These are phyloP conservation scores for Bactericera cockerelli DNA, from an alignment of 1,140 invertebrate genomes.

Conservation along the genomic window DNA sequence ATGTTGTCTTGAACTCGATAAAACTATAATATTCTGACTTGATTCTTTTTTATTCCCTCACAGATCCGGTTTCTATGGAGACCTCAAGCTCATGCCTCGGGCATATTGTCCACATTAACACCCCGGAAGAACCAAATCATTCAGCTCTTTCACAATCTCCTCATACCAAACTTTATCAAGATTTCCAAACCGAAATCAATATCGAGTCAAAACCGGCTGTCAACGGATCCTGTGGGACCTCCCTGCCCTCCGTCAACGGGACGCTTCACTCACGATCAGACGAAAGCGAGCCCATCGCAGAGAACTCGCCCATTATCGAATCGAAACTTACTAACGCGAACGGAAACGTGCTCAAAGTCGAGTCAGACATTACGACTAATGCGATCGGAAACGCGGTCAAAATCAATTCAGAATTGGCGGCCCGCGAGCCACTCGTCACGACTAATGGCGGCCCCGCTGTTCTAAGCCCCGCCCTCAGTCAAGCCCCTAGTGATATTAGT, in stretches of 20 bases:
- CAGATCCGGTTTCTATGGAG: background rate
- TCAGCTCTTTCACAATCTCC: background rate
- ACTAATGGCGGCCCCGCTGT: background rate
- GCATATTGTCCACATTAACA: background rate
- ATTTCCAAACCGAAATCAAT: background rate
- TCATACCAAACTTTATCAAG: background rate
- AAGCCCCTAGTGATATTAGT: background rate
- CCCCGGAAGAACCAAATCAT: background rate
- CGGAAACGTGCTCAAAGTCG: no score
- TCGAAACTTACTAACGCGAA: no score
- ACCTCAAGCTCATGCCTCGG: background rate
- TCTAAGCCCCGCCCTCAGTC: no score
- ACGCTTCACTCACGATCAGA: no score
- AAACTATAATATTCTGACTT: no score
- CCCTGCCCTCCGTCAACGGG: background rate
- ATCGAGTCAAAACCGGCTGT: background rate
- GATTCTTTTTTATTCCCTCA: background rate
- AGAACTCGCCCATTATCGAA: no score
- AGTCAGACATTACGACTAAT: no score
- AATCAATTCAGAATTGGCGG: no score
- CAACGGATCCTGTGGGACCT: background rate
- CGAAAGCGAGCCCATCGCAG: no score
- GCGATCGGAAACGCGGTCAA: no score
- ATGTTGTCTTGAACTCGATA: no score
- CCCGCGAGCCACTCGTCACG: background rate